Evolutionary conservation across 2,888 invertebrate genomes (phyloP), one percentile per base, ranked within the genome.

Genomic region (Lasioglossum pauxillum): DNA sequence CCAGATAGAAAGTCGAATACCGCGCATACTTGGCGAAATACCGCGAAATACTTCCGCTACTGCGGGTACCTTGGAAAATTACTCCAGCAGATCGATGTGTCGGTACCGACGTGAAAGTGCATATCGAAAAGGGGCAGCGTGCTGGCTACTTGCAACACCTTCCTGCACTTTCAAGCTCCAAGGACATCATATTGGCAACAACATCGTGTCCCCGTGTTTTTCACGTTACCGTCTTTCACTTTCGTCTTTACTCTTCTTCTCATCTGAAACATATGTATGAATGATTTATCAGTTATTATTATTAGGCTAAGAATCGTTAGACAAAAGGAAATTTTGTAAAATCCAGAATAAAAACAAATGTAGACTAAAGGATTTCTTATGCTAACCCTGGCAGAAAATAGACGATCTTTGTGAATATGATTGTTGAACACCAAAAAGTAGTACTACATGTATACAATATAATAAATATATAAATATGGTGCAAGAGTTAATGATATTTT

Each of bases 1-100:
- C 44, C 82, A 77, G 75, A 90, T 93, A 94, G 94, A 94, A 94
- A 94, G 93, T 94, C 90, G 85, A 91, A 94, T 93, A 88, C 90
- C 92, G 81, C 83, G 91, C 92, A 92, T 93, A 90, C 90, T 90
- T 84, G 74, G 76, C 69, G 89, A 88, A 91, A 91, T 91, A 86
- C 92, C 77, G 76, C 74, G 89, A 89, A 91, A 91, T 91, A 86
- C 92, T 94, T 94, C 93, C 94, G 93, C 90, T 93, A 93, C 93
- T 93, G 93, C 93, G 88, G 86, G 75, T 80, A 31, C 49, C 67
- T 72, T 27, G 76, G 60, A 78, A 84, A 89, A 89, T 87, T 80
- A 74, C 75, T 82, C 72, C 75, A 53, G 64, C 79, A 75, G 69
- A 79, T 41, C 89, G 84, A 80, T 74, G 79, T 80, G 85, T 82